Conservation (phyloP, 1,140 invertebrate genomes). For the Probaryconus sp. region DNA sequence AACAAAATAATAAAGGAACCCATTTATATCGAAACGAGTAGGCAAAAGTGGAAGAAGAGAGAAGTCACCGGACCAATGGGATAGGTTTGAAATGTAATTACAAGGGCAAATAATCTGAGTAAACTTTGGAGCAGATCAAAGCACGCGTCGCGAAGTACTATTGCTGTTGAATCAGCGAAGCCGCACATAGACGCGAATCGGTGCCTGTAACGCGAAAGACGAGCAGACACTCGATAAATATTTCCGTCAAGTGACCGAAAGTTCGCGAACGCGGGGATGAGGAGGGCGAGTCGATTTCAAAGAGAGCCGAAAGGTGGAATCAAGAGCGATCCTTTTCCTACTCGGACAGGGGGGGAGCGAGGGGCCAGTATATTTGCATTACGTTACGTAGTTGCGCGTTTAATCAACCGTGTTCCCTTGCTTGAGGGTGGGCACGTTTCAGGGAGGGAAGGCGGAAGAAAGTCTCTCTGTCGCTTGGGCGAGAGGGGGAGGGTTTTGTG, state of each 20-base stretch:
- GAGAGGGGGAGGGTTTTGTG: no score
- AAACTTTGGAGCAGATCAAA: slow-evolving; percentile 75
- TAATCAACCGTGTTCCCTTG: slow-evolving; percentile 76
- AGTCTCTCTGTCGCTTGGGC: no score
- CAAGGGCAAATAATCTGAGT: slow-evolving; percentile 75
- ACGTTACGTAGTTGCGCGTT: slow-evolving; percentile 77
- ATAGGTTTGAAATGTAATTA: slow-evolving; percentile 76
- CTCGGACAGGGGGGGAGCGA: slow-evolving; percentile 30
- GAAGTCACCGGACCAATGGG: slow-evolving; percentile 10
- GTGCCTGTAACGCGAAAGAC: slow-evolving; percentile 53
- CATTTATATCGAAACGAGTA: no score
- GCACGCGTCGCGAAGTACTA: slow-evolving; percentile 61
- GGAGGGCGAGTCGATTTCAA: slow-evolving; percentile 64
- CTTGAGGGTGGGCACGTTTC: slow-evolving; percentile 62
- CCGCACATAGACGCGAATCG: slow-evolving; percentile 49
- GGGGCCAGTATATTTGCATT: slow-evolving; percentile 75
- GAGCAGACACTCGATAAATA: slow-evolving; percentile 77
- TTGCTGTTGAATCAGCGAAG: slow-evolving; percentile 53
- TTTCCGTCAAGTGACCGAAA: slow-evolving; percentile 76
- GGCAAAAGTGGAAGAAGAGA: neutral
- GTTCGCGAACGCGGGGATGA: slow-evolving; percentile 20
- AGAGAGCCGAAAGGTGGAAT: slow-evolving; percentile 75
- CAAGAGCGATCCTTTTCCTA: slow-evolving; percentile 64
- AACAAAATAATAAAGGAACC: no score
- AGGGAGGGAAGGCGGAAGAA: slow-evolving; percentile 48